Evolutionary conservation across 2,888 invertebrate genomes (phyloP).

Genomic region (Orthosia gothica): DNA sequence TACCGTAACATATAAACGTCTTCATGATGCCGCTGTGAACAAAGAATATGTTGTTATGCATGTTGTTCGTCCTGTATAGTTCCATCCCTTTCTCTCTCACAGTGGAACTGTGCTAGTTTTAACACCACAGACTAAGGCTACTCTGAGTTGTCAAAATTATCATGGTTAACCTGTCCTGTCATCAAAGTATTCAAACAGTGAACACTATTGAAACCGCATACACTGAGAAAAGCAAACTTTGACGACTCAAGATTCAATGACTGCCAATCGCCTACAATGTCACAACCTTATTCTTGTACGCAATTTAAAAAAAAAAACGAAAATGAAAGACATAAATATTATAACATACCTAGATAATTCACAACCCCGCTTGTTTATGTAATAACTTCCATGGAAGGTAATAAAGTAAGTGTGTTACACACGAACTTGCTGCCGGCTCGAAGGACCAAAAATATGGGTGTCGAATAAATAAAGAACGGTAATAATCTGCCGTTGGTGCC

Average conservation of each 20-base stretch:
- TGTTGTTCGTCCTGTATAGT: no score
- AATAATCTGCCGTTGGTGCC: not conserved
- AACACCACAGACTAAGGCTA: no score
- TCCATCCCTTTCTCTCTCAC: no score
- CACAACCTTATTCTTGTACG: not conserved
- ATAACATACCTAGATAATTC: not conserved
- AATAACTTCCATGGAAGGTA: constrained; percentile 16
- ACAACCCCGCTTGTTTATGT: constrained; percentile 7
- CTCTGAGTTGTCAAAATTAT: no score
- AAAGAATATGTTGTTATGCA: no score
- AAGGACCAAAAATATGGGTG: constrained; percentile 20
- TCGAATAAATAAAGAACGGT: not conserved
- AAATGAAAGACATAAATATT: constrained; percentile 2
- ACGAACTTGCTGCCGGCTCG: not conserved
- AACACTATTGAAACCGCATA: no score
- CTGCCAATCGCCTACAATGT: not conserved
- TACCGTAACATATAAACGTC: no score
- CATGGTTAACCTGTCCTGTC: not conserved
- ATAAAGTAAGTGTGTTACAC: constrained; percentile 43
- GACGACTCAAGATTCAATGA: not conserved
- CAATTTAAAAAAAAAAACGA: not conserved
- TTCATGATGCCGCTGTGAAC: no score
- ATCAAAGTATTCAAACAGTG: not conserved
- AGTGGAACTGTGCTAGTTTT: no score
- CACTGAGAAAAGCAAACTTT: not conserved